Evolutionary conservation across 2,113 vertebrate species (phyloP).

Genomic region (Pitta sordida): DNA sequence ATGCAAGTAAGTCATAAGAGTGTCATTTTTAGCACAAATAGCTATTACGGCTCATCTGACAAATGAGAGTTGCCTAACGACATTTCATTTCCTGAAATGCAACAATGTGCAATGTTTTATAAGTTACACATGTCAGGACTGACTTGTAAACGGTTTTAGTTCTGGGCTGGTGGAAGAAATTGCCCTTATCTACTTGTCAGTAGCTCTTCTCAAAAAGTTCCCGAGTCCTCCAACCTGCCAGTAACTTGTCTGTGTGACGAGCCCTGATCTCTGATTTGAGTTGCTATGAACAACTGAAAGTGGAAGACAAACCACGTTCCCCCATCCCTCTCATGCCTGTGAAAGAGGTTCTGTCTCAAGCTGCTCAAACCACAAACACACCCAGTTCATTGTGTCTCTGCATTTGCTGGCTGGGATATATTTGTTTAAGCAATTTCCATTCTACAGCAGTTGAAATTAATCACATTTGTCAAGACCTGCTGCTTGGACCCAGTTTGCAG

Average conservation of each 20-base stretch:
- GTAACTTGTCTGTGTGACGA: neutral
- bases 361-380: neutral
- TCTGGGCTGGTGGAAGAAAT: neutral
- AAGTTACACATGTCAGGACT: neutral
- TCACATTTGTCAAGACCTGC: neutral
- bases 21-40: slow-evolving; percentile 38
- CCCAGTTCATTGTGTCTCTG: neutral
- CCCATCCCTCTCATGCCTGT: neutral
- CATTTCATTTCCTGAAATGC: slow-evolving; percentile 26
- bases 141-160: neutral
- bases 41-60: slow-evolving; percentile 29
- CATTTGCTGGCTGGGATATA: neutral
- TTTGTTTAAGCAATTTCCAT: neutral
- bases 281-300: neutral
- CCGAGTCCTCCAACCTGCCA: neutral
- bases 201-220: neutral
- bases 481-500: neutral
- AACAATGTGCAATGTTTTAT: neutral
- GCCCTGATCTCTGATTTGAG: neutral
- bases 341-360: neutral
- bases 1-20: slow-evolving; percentile 23
- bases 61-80: neutral
- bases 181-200: neutral
- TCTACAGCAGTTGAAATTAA: neutral
- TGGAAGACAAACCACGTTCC: neutral